phyloP scores from a whole-genome alignment of 2,888 invertebrate genomes.

The Asteroscopus sphinx region DNA sequence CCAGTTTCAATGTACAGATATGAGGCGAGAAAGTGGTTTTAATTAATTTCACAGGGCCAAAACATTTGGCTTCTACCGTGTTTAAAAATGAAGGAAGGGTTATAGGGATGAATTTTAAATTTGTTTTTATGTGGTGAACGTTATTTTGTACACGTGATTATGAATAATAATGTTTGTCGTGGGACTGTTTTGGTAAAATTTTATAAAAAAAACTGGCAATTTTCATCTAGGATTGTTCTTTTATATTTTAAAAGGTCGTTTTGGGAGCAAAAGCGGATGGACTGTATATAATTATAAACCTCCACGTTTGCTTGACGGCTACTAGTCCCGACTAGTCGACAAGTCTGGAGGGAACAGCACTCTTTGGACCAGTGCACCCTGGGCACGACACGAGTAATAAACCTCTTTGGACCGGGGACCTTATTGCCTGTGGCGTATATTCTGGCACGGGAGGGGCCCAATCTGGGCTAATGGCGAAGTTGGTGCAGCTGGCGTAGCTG shows the following conservation, averaged over 20 bases:
- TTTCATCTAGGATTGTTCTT: background rate
- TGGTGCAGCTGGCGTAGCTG: no score
- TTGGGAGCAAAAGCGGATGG: background rate
- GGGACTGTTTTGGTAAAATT: slow-evolving; percentile 6
- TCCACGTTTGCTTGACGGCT: no score
- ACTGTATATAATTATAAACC: no score
- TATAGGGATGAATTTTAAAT: slow-evolving; percentile 39
- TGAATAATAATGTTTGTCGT: slow-evolving; percentile 20
- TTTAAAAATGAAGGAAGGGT: slow-evolving; percentile 24
- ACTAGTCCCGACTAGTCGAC: no score
- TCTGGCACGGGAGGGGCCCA: no score
- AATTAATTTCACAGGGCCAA: slow-evolving; percentile 34
- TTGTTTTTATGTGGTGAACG: slow-evolving; percentile 27
- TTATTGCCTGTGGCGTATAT: no score
- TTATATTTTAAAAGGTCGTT: slow-evolving; percentile 5
- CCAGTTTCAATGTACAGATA: slow-evolving; percentile 10
- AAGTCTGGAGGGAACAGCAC: no score
- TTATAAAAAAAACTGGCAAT: background rate
- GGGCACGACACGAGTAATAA: no score
- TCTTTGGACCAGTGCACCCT: no score
- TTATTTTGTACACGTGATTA: slow-evolving; percentile 22
- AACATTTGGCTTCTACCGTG: slow-evolving; percentile 19
- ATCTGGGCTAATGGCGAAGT: no score
- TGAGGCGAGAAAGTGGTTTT: slow-evolving; percentile 22
- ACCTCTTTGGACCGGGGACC: no score